Base-by-base conservation (phyloP, 2,888 invertebrate species). In the Nipponacmea schrenckii region DNA sequence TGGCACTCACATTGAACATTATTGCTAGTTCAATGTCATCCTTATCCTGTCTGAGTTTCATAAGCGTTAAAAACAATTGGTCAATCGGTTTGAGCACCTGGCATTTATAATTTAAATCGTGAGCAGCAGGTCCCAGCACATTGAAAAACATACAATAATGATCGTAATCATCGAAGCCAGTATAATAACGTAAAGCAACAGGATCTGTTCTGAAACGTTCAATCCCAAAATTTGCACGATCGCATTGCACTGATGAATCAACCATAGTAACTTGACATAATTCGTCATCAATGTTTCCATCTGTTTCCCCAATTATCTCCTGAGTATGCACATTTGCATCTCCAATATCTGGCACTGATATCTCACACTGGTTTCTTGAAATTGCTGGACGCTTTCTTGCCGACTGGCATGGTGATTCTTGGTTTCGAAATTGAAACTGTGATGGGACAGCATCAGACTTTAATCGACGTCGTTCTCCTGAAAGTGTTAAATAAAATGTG, bases 31-130 rank as follows among this genome's bases (percentile, higher is more conserved):
- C 78, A 64, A 68, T 48, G 70, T 79, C 76, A 14, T 76, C 72
- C 65, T 71, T 78, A n/a, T 69, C 67, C 44, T 70, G 69, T 27
- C 80, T 62, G 14, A 79, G 48, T 70, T 80, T 80, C 26, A 76
- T 75, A 0, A 77, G 31, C 14, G 75, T 73, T 14, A 79, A 48
- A 64, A 79, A 76, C 3, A 76, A 66, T 44, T 76, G 77, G 69
- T 78, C 73, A 31, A 65, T 44, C 39, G 73, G 71, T n/a, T 50
- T 24, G 10, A 72, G 20, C 14, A 56, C 2, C 12, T 15, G 14
- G 31, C 70, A 73, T 45, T 68, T 62, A 27, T 64, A 73, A 56
- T 67, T 67, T 50, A 70, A 62, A 17, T 73, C 31, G 31, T 46
- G n/a, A 24, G 26, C 66, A 20, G 70, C 68, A 31, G 64, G 69